Evolutionary conservation across 2,797 vertebrate genomes (phyloP).

Genomic region (Trachurus trachurus): DNA sequence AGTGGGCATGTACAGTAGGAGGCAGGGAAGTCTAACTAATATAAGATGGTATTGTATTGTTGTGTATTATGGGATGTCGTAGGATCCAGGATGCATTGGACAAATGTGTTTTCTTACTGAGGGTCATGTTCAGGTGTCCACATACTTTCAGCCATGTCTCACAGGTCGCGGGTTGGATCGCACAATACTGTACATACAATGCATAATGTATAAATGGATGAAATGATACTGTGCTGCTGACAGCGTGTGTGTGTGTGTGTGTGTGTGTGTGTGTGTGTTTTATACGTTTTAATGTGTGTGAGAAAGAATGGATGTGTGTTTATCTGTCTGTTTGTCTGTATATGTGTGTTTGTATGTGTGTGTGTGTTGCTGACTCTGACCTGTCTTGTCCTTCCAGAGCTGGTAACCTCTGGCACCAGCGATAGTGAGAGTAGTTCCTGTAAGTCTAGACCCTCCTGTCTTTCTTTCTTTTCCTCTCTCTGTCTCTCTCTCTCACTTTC

Average conservation of each 20-base stretch:
- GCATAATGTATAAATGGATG: not conserved
- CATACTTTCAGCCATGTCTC: not conserved
- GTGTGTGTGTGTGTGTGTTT: not conserved
- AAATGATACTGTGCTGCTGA: not conserved
- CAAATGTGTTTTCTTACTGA: not conserved
- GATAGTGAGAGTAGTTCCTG: slow-evolving; percentile 99
- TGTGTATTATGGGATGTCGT: not conserved
- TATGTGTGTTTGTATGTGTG: slow-evolving; percentile 45
- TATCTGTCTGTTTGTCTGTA: slow-evolving; percentile 29
- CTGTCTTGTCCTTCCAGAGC: slow-evolving; percentile 96
- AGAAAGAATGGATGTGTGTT: slow-evolving; percentile 14
- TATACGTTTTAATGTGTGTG: slow-evolving; percentile 2
- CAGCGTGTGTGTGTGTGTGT: not conserved
- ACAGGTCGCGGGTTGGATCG: not conserved
- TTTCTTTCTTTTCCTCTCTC: slow-evolving; percentile 18
- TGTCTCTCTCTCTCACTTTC: not conserved
- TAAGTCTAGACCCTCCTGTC: slow-evolving; percentile 89
- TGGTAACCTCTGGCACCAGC: slow-evolving; percentile 97
- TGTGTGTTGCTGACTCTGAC: slow-evolving; percentile 85
- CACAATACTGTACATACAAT: not conserved
- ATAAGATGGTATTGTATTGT: not conserved
- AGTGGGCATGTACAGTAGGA: not conserved
- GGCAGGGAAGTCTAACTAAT: not conserved
- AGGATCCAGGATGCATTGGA: not conserved
- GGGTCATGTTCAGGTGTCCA: not conserved